A percentile compares a stretch with the other conserved stretches of the same genome.
Conservation (phyloP, 2,888 invertebrate genomes). For the Lydus trimaculatus region DNA sequence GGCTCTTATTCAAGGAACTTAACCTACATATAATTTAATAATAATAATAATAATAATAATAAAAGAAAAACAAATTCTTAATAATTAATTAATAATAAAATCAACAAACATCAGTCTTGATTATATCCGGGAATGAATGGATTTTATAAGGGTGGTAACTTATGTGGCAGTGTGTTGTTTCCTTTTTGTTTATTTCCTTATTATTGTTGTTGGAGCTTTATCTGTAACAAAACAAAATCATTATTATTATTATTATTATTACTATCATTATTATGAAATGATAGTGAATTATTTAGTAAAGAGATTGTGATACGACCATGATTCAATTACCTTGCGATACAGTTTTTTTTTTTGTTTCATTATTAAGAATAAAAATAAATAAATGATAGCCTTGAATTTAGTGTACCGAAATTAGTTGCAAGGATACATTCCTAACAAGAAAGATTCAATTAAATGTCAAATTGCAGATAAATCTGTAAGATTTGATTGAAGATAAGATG, state of each 20-base stretch:
- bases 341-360: not conserved
- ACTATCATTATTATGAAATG: constrained; percentile 7
- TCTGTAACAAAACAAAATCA: constrained; percentile 49
- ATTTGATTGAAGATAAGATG: too few species aligned
- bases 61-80: constrained; percentile 53
- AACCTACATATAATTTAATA: constrained; percentile 61
- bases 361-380: not conserved
- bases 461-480: not conserved
- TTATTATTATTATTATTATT: constrained; percentile 12
- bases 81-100: constrained; percentile 55
- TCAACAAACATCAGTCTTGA: constrained; percentile 62
- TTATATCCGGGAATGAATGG: constrained; percentile 55
- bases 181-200: constrained; percentile 4
- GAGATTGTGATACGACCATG: constrained; percentile 45
- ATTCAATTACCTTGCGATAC: constrained; percentile 41
- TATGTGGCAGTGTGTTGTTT: constrained; percentile 59
- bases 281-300: constrained; percentile 16
- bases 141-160: constrained; percentile 55
- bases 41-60: constrained; percentile 26
- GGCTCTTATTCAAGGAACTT: constrained; percentile 54
- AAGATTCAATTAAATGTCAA: not conserved
- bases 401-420: constrained; percentile 2
- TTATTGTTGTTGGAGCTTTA: constrained; percentile 29
- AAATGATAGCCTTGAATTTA: not conserved
- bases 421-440: not conserved